These are phyloP conservation scores for Nysson spinosus DNA, from an alignment of 2,888 invertebrate species.

Conservation along the genomic window DNA sequence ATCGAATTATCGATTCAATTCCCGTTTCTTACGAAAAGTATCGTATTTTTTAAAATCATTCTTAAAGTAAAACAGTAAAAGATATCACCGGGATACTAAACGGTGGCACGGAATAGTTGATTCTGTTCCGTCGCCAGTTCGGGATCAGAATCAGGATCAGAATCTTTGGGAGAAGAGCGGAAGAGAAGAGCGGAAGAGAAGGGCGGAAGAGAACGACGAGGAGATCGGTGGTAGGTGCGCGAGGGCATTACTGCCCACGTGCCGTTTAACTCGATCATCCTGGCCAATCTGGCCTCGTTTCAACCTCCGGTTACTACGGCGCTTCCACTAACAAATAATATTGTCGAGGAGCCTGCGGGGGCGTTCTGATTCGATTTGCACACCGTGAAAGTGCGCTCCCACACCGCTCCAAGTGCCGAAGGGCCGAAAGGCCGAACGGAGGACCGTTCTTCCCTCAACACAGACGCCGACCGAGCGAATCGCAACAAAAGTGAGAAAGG, in stretches of 20 bases:
- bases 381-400: slow-evolving; percentile 64
- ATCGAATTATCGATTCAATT: too few relatives aligned
- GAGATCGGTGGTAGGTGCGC: slow-evolving; percentile 33
- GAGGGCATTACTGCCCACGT: slow-evolving; percentile 72
- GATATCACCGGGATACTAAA: too few relatives aligned
- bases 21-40: too few relatives aligned
- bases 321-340: slow-evolving; percentile 77
- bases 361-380: slow-evolving; percentile 74
- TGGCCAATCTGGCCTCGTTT: slow-evolving; percentile 77
- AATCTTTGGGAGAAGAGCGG: slow-evolving; percentile 12
- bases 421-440: slow-evolving; percentile 11
- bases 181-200: slow-evolving; percentile 8
- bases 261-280: slow-evolving; percentile 77
- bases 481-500: slow-evolving; percentile 9
- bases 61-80: too few relatives aligned
- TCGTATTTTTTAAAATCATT: too few relatives aligned
- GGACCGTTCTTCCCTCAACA: too few relatives aligned
- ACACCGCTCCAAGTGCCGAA: slow-evolving; percentile 12
- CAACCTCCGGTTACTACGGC: slow-evolving; percentile 75
- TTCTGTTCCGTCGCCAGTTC: too few relatives aligned
- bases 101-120: too few relatives aligned
- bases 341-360: slow-evolving; percentile 73
- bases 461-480: neutral
- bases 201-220: slow-evolving; percentile 18
- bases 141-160: neutral